phyloP scores from a whole-genome alignment of 2,113 vertebrate genomes.

The Gymnocephalus cernua region DNA sequence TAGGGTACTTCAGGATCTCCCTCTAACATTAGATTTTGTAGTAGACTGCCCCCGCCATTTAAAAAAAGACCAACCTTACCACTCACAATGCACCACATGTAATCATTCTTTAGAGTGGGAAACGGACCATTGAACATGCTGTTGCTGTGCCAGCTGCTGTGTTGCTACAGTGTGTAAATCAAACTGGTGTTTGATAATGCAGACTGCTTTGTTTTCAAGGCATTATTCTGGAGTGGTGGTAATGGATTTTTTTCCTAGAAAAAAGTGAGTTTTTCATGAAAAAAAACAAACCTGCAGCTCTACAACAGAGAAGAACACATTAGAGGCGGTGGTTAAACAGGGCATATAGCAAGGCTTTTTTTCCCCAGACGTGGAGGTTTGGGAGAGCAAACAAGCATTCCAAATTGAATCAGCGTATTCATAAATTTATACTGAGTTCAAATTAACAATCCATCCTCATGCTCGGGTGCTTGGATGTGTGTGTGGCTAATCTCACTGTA shows the following conservation, averaged over 20 bases:
- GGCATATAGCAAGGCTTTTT: conserved; percentile 41
- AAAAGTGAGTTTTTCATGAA: conserved; percentile 11
- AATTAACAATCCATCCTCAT: conserved; percentile 64
- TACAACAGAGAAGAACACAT: conserved; percentile 10
- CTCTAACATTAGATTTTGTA: conserved; percentile 62
- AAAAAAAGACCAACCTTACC: conserved; percentile 50
- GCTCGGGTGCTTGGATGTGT: conserved; percentile 36
- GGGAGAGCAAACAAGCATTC: conserved; percentile 57
- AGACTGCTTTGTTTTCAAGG: conserved; percentile 17
- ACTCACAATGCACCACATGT: conserved; percentile 64
- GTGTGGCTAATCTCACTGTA: conserved; percentile 66
- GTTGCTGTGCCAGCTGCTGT: conserved; percentile 32
- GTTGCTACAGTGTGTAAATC: conserved; percentile 33
- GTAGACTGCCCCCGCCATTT: conserved; percentile 62
- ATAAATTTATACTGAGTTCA: conserved; percentile 58
- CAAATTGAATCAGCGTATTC: conserved; percentile 66
- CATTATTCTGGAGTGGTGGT: not conserved
- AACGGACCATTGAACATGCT: conserved; percentile 19
- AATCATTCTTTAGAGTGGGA: conserved; percentile 44
- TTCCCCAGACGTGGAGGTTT: conserved; percentile 44
- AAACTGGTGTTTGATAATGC: conserved; percentile 32
- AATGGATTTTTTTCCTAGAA: conserved; percentile 30
- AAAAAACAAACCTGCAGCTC: not conserved
- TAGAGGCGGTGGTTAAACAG: conserved; percentile 34
- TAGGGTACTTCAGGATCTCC: conserved; percentile 72